Base-by-base conservation (phyloP, 2,113 vertebrate genomes). In the Malurus alboscapulatus region DNA sequence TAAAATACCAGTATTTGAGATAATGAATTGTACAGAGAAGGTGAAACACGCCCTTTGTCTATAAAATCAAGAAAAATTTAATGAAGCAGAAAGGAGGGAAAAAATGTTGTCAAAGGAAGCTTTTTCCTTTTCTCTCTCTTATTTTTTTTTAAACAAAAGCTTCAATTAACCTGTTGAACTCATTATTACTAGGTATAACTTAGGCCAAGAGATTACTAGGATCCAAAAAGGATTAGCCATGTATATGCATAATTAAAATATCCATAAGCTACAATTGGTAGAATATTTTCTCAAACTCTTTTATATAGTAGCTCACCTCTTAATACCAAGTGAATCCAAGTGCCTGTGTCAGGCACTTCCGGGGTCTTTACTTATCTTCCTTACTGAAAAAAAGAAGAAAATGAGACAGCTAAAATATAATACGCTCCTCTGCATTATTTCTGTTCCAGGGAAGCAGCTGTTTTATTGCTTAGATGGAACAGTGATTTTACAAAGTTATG, bases 111-210 rank as follows among this genome's bases (percentile, higher is more conserved):
- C 12, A 78, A 74, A 92, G 10, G 14, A 84, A 59, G 6, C 0
- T 51, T 17, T 26, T 24, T 30, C 6, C 5, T 66, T 48, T 8
- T 38, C 15, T 25, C 4, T 18, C 10, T 30, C 1, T 10, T 12
- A 17, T 58, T 7, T 17, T 40, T 57, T 77, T 88, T 53, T 15
- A 14, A 84, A 90, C 20, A 79, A 65, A 71, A 71, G 6, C 20
- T 63, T 11, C 34, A 92, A 87, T 96, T 93, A 87, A 82, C 66
- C 57, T 58, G 34, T 78, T 84, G 71, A 93, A 73, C 61, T 89
- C 34, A 54, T 26, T 87, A 45, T 10, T 67, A n/a, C 16, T 79
- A 83, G 34, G 26, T 75, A 40, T 76, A 93, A 83, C 9, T 40
- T 69, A 51, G 63, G 47, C 32, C 44, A 91, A 76, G 74, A 94